Percentiles rank a stretch among this genome's conserved stretches.
phyloP scores from a whole-genome alignment of 1,140 invertebrate genomes.

The Drosophila bipectinata region DNA sequence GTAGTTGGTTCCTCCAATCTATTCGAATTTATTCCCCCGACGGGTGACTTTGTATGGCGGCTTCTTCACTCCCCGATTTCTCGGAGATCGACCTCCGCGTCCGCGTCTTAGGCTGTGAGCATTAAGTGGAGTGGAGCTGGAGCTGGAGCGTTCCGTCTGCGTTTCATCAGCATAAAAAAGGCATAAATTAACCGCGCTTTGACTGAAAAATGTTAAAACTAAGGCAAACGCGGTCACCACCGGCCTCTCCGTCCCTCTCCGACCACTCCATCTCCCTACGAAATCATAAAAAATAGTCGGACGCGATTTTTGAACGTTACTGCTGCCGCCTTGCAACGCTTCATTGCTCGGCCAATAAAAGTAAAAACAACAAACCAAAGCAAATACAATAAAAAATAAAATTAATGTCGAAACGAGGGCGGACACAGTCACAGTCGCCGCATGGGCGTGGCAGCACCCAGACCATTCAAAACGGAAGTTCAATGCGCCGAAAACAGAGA shows the following conservation, averaged over 20 bases:
- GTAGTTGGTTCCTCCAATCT: too few species aligned
- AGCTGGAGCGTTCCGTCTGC: slow-evolving; percentile 31
- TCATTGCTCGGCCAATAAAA: slow-evolving; percentile 57
- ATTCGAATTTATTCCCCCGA: too few species aligned
- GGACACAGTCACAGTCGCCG: slow-evolving; percentile 14
- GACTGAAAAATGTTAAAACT: slow-evolving; percentile 77
- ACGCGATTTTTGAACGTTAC: slow-evolving; percentile 66
- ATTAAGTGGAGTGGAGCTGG: slow-evolving; percentile 11
- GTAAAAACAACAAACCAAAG: slow-evolving; percentile 26
- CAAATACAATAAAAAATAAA: slow-evolving; percentile 51
- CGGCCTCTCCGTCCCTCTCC: slow-evolving; percentile 4
- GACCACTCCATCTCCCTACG: slow-evolving; percentile 1
- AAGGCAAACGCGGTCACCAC: slow-evolving; percentile 59
- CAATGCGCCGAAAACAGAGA: slow-evolving; percentile 44
- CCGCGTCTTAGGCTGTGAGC: not conserved
- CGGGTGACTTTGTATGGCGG: slow-evolving; percentile 18
- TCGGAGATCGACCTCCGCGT: slow-evolving; percentile 1
- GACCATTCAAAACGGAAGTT: slow-evolving; percentile 67
- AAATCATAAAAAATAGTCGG: slow-evolving; percentile 76
- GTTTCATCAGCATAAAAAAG: slow-evolving; percentile 80
- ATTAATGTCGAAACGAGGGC: slow-evolving; percentile 52
- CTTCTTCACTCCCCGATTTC: slow-evolving; percentile 3
- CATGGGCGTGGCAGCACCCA: slow-evolving; percentile 30
- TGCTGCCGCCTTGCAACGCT: slow-evolving; percentile 70
- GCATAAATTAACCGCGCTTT: slow-evolving; percentile 73